Percentiles rank a stretch among this genome's conserved stretches.
Conservation (phyloP, 2,888 invertebrate genomes). For the Scaptomyza tumidula region DNA sequence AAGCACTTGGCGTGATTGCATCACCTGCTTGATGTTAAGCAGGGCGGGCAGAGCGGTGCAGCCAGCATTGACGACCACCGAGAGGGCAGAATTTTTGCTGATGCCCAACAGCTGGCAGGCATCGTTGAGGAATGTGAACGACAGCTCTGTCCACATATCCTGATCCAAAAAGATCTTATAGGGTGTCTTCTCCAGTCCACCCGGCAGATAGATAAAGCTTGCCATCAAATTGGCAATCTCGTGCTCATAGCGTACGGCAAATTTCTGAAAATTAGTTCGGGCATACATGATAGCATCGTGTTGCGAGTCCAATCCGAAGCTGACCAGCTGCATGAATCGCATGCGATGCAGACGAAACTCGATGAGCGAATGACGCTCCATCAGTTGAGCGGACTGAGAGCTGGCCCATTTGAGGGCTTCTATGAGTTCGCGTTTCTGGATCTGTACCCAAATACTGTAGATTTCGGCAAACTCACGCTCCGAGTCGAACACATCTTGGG, state of each 20-base stretch:
- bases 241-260: conserved; percentile 91
- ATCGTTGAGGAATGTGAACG: conserved; percentile 95
- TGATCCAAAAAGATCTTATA: conserved; percentile 91
- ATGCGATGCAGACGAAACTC: conserved; percentile 93
- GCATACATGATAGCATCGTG: conserved; percentile 95
- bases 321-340: conserved; percentile 89
- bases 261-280: conserved; percentile 92
- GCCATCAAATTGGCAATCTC: conserved; percentile 95
- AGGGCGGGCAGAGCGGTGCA: conserved; percentile 97
- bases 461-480: conserved; percentile 91
- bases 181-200: conserved; percentile 92
- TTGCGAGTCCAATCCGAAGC: conserved; percentile 87
- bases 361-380: conserved; percentile 85
- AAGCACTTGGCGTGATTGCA: conserved; percentile 94
- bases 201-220: conserved; percentile 91
- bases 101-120: conserved; percentile 96
- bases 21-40: conserved; percentile 96
- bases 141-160: conserved; percentile 91
- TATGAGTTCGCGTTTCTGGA: conserved; percentile 91
- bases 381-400: conserved; percentile 89
- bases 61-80: conserved; percentile 96
- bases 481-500: conserved; percentile 84
- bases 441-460: conserved; percentile 94
- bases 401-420: conserved; percentile 96
- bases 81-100: conserved; percentile 94